Evolutionary conservation across 2,888 invertebrate species (phyloP), one percentile per base, ranked within the genome.

Genomic region (Sabatieria punctata): DNA sequence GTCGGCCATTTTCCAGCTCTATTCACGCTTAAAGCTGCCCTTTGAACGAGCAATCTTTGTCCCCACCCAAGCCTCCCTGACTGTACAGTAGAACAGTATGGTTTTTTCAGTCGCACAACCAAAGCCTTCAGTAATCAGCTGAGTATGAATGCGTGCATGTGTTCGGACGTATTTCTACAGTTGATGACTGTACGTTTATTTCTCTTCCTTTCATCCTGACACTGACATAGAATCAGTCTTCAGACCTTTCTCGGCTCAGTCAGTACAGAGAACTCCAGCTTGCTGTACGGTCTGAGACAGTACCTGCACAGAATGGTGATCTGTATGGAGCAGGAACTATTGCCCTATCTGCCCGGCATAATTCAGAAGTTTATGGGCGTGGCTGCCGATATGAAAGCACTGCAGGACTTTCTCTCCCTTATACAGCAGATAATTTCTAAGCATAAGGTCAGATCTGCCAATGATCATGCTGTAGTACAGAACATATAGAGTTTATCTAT

Each of bases 301-400:
- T 73, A 70, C 56, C 59, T 74, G 47, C 74, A 75, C 58, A 67
- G 75, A 25, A 71, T 75, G 68, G 73, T 75, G 22, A 73, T 75
- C 23, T 75, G 75, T 54, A 57, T 75, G 49, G 74, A 73, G 52
- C 68, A 65, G 26, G 74, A 74, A 54, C 60, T 75, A 19, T 60
- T 75, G 47, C 73, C 73, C 0, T 70, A 69, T 52, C 66, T 75
- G 44, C 73, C 74, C 2, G 52, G 65, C 2, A 69, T 71, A 37
- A 66, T 73, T 35, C 68, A 71, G 53, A 65, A 65, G 33, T 65
- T 74, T 25, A 61, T 74, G 26, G 68, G 68, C 49, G 56, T 63
- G 39, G 60, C 65, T 1, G 61, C 63, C 48, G 66, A 57, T 27
- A 37, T 53, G 18, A 56, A 67, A 47, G 60, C 55, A 22, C 52